phyloP scores from a whole-genome alignment of 2,888 invertebrate species.

The Rosalia funebris region DNA sequence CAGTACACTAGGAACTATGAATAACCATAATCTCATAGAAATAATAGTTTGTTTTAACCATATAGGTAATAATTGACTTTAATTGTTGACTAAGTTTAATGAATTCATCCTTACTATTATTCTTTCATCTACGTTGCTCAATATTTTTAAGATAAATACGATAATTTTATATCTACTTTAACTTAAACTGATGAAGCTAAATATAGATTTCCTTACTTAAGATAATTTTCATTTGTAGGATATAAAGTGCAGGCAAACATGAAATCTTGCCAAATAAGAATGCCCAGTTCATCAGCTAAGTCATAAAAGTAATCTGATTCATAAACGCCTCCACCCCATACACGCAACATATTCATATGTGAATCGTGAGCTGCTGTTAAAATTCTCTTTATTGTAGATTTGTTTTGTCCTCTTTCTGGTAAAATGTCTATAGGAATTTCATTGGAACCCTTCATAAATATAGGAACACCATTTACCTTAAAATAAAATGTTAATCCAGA shows the following conservation, averaged over 20 bases:
- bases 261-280: constrained; percentile 97
- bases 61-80: too few species aligned
- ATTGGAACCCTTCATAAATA: constrained; percentile 97
- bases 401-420: constrained; percentile 75
- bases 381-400: constrained; percentile 71
- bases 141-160: too few species aligned
- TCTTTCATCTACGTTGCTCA: too few species aligned
- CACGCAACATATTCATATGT: constrained; percentile 93
- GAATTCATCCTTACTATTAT: too few species aligned
- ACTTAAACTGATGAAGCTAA: too few species aligned
- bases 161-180: too few species aligned
- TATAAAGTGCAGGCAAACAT: constrained; percentile 98
- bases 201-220: constrained; percentile 67
- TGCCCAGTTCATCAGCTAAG: constrained; percentile 86
- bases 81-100: too few species aligned
- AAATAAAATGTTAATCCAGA: constrained; percentile 85
- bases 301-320: constrained; percentile 91
- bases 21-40: too few species aligned
- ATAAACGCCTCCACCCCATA: constrained; percentile 99
- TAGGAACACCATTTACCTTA: constrained; percentile 81
- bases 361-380: constrained; percentile 77
- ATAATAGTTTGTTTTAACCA: too few species aligned
- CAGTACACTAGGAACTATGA: too few species aligned
- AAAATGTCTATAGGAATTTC: constrained; percentile 90
- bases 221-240: constrained; percentile 77